Percentiles rank a stretch among this genome's conserved stretches.
Evolutionary conservation across 2,113 vertebrate species (phyloP).

Genomic region (Coregonus clupeaformis): DNA sequence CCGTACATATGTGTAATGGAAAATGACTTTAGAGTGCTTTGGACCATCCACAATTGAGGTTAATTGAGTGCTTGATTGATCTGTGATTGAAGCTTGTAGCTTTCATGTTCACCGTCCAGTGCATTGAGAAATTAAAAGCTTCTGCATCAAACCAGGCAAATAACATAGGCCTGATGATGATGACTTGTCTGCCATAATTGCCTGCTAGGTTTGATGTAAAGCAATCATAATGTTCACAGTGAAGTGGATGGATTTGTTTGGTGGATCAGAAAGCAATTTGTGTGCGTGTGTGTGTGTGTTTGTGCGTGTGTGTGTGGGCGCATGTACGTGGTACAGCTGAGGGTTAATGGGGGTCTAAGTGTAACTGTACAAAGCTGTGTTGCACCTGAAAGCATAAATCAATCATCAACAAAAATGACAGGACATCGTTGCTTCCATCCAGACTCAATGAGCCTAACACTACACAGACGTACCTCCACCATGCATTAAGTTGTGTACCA

Average conservation of each 20-base stretch:
- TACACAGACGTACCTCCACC: conserved; percentile 59
- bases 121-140: conserved; percentile 67
- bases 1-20: too few relatives aligned
- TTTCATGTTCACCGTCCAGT: conserved; percentile 62
- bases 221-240: conserved; percentile 73
- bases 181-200: conserved; percentile 72
- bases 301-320: conserved; percentile 31
- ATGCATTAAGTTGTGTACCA: conserved; percentile 72
- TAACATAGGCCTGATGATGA: conserved; percentile 21
- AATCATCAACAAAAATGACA: conserved; percentile 62
- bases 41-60: not conserved
- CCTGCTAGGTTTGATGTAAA: conserved; percentile 72
- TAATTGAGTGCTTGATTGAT: not conserved
- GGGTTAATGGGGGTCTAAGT: conserved; percentile 47
- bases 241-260: conserved; percentile 72
- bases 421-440: conserved; percentile 64
- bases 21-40: not conserved
- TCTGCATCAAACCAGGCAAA: conserved; percentile 60
- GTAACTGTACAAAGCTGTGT: conserved; percentile 49
- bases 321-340: conserved; percentile 28
- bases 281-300: conserved; percentile 33
- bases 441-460: conserved; percentile 69
- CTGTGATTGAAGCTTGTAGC: conserved; percentile 30
- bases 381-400: conserved; percentile 64
- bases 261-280: conserved; percentile 51